These are phyloP conservation scores for Eulemur rubriventer DNA, from an alignment of 2,797 vertebrate species.

Conservation along the genomic window DNA sequence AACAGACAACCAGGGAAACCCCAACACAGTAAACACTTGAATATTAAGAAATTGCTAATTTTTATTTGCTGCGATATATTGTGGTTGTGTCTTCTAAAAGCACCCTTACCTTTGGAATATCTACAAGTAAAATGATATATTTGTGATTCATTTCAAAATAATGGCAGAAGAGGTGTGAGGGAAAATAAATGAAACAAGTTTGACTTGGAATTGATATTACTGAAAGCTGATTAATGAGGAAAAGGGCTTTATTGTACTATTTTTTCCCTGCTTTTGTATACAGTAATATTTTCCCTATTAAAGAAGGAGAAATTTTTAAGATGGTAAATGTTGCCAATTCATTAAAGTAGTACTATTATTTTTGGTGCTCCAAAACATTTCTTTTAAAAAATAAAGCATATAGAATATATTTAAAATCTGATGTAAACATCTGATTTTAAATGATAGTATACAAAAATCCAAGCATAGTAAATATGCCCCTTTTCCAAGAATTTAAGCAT, in stretches of 20 bases:
- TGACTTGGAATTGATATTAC: not conserved
- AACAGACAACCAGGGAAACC: not conserved
- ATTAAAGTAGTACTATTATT: not conserved
- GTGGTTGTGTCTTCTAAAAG: not conserved
- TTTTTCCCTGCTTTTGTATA: not conserved
- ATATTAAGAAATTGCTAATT: not conserved
- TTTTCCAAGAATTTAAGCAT: not conserved
- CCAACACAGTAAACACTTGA: not conserved
- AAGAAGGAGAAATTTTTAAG: conserved; percentile 11
- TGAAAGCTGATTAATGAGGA: not conserved
- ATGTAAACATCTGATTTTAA: conserved; percentile 6
- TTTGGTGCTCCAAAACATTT: not conserved
- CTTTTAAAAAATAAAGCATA: not conserved
- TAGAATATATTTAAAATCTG: not conserved
- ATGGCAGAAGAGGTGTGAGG: not conserved
- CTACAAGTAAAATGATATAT: not conserved
- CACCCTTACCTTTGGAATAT: not conserved
- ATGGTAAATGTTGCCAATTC: not conserved
- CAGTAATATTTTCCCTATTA: not conserved
- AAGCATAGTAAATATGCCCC: not conserved
- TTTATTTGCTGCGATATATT: not conserved
- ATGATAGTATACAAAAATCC: not conserved
- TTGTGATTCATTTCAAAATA: conserved; percentile 41
- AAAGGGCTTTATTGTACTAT: not conserved
- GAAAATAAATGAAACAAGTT: not conserved